Evolutionary conservation across 2,888 invertebrate genomes (phyloP).

Genomic region (Cremastinae sp.): DNA sequence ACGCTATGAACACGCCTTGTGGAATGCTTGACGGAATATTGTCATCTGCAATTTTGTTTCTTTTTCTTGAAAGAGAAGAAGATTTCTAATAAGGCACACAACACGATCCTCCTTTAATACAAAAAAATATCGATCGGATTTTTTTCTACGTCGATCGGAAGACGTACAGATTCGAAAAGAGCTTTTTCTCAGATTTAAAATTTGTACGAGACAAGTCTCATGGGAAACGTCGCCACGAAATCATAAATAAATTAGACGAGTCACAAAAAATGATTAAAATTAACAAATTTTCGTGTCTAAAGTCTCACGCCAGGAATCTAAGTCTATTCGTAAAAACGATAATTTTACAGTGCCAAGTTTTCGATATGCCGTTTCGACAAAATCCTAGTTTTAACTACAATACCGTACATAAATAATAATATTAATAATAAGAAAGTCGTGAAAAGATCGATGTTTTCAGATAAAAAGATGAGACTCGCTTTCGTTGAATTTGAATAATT

Average conservation of each 20-base stretch:
- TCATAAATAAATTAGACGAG: slow-evolving; percentile 56
- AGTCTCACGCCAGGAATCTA: slow-evolving; percentile 50
- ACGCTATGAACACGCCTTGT: slow-evolving; percentile 30
- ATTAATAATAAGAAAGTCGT: slow-evolving; percentile 48
- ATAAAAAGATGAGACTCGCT: slow-evolving; percentile 37
- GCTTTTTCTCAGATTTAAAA: slow-evolving; percentile 5
- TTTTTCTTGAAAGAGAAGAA: slow-evolving; percentile 11
- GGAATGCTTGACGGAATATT: slow-evolving; percentile 30
- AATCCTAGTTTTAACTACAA: slow-evolving; percentile 44
- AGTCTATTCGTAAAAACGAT: slow-evolving; percentile 43
- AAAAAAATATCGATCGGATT: slow-evolving; percentile 16
- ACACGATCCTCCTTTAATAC: slow-evolving; percentile 8
- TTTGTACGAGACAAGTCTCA: not conserved
- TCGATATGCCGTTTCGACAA: slow-evolving; percentile 22
- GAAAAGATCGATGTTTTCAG: slow-evolving; percentile 23
- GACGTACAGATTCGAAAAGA: slow-evolving; percentile 16
- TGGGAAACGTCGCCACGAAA: slow-evolving; percentile 19
- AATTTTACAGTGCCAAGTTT: slow-evolving; percentile 49
- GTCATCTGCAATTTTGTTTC: not conserved
- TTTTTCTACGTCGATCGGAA: slow-evolving; percentile 18
- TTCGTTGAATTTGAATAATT: slow-evolving; percentile 24
- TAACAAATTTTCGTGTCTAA: slow-evolving; percentile 31
- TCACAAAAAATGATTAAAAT: slow-evolving; percentile 24
- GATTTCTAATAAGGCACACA: slow-evolving; percentile 5
- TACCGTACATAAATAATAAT: slow-evolving; percentile 55